Base-by-base conservation (phyloP, 2,113 vertebrate genomes). In the Microtus pennsylvanicus region DNA sequence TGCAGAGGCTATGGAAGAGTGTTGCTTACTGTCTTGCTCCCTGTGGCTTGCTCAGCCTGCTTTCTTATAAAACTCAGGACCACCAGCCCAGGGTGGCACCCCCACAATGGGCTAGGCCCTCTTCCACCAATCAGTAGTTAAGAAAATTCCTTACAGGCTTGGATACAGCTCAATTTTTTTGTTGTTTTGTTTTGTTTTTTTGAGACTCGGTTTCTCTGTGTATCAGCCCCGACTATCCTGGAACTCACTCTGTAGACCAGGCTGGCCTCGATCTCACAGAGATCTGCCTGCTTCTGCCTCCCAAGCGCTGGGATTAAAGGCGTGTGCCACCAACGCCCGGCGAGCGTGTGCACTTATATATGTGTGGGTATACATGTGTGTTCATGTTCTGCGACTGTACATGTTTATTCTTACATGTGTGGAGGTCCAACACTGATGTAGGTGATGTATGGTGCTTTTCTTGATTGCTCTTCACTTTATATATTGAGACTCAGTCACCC, bases 251-350 rank as follows among this genome's bases (percentile, higher is more conserved):
- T 55, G 55, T 55, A 55, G 16, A 55, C 55, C 55, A 58, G 55
- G 55, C 17, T 58, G 55, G 55, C 17, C 55, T 58, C 17, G 0
- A 58, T 58, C 55, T 58, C 55, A 58, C 55, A 58, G 55, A 58
- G 55, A 19, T 55, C 55, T 0, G 16, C 55, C 16, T 55, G 4
- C 55, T 0, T 58, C 55, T 58, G 17, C 55, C 55, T 58, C 55
- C 55, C 17, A 17, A 58, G 17, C 17, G 0, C 55, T 58, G 55
- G 55, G 17, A 58, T 58, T 58, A 58, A 58, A 58, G 55, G 5
- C 5, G 1, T 58, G 55, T 0, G 17, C 17, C 19, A 58, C 17
- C 5, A 58, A 0, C 12, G 55, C 55, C 55, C 17, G 5, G 55
- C 17, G 16, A 4, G 11, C 10, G 3, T 24, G 47, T 22, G 35